Evolutionary conservation across 2,888 invertebrate species (phyloP).

Genomic region (Metallyticus violacea): DNA sequence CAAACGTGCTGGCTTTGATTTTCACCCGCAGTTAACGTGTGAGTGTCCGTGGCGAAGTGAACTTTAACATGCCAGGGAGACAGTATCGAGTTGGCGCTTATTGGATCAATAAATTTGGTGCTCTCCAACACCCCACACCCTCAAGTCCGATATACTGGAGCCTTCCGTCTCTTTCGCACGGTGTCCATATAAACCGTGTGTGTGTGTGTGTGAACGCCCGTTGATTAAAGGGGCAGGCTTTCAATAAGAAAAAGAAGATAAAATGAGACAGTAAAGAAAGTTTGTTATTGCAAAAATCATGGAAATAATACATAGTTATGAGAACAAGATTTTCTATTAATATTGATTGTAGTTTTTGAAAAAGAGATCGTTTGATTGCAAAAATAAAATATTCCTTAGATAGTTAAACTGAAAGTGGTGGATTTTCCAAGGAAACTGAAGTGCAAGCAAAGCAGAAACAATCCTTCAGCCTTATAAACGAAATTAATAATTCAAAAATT

Average conservation of each 20-base stretch:
- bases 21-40: neutral
- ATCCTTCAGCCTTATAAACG: too few relatives aligned
- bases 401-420: too few relatives aligned
- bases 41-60: neutral
- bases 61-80: neutral
- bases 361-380: too few relatives aligned
- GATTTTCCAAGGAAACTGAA: too few relatives aligned
- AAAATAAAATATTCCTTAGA: too few relatives aligned
- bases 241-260: neutral
- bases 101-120: constrained; percentile 11
- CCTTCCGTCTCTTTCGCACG: neutral
- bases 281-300: too few relatives aligned
- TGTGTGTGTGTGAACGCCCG: neutral
- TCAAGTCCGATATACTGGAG: neutral
- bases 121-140: neutral
- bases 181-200: neutral
- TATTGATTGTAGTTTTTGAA: too few relatives aligned
- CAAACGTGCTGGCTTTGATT: neutral
- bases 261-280: too few relatives aligned
- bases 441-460: too few relatives aligned
- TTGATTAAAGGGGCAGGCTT: neutral
- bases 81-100: neutral
- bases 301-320: too few relatives aligned
- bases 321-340: too few relatives aligned
- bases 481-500: too few relatives aligned